A percentile compares a stretch with the other conserved stretches of the same genome.
Evolutionary conservation across 2,113 vertebrate species (phyloP).

Genomic region (Crotalus helleri): DNA sequence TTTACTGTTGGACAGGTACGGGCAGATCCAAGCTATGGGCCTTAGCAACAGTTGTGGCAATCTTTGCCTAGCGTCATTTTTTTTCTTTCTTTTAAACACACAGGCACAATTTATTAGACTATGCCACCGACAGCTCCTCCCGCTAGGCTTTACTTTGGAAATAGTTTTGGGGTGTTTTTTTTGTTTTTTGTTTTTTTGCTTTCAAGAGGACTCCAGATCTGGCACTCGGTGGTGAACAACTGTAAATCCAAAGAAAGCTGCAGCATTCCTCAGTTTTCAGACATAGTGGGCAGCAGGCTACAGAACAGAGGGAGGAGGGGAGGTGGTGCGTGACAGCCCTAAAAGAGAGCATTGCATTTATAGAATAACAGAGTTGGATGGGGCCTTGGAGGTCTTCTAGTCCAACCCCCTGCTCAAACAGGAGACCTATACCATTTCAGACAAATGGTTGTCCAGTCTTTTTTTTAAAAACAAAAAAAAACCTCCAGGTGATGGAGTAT

Average conservation of each 20-base stretch:
- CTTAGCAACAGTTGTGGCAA: slow-evolving; percentile 76
- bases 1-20: slow-evolving; percentile 89
- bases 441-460: background rate
- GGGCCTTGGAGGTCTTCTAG: background rate
- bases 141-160: slow-evolving; percentile 54
- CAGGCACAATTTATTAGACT: slow-evolving; percentile 63
- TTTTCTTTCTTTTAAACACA: slow-evolving; percentile 36
- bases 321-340: no score
- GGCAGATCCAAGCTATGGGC: slow-evolving; percentile 80
- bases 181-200: background rate
- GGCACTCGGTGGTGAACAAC: slow-evolving; percentile 30
- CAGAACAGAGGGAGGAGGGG: no score
- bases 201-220: slow-evolving; percentile 47
- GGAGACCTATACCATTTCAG: background rate
- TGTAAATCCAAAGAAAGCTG: background rate
- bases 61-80: slow-evolving; percentile 51
- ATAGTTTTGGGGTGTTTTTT: slow-evolving; percentile 10
- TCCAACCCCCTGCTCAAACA: background rate
- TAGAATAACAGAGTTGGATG: background rate
- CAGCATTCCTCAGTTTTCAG: background rate
- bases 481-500: background rate
- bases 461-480: background rate
- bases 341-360: background rate
- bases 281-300: background rate
- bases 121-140: slow-evolving; percentile 52